Conservation (phyloP, 2,888 invertebrate genomes). For the Catocala sponsa region DNA sequence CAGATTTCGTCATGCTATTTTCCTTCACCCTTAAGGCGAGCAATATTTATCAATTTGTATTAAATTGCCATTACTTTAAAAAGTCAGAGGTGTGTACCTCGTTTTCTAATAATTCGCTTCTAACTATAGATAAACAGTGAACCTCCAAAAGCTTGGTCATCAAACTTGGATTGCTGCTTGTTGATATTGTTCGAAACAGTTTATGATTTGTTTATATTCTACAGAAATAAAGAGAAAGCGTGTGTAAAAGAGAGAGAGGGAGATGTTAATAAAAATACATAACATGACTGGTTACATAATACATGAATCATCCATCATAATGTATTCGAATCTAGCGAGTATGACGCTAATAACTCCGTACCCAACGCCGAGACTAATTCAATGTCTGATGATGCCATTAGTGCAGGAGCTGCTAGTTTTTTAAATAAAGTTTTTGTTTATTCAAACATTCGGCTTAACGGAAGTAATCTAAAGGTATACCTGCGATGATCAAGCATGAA, state of each 20-base stretch:
- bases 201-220: no score
- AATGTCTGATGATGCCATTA: slow-evolving; percentile 72
- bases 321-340: slow-evolving; percentile 52
- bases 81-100: no score
- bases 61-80: no score
- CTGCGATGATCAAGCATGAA: slow-evolving; percentile 28
- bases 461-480: slow-evolving; percentile 40
- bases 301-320: slow-evolving; percentile 55
- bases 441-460: slow-evolving; percentile 43
- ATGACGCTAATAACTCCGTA: slow-evolving; percentile 58
- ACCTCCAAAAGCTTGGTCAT: no score
- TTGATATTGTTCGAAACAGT: no score
- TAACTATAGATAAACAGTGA: no score
- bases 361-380: slow-evolving; percentile 63
- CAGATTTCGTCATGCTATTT: no score
- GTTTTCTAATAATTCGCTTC: no score
- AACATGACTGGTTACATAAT: slow-evolving; percentile 16
- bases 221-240: not conserved
- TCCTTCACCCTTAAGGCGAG: no score
- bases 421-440: slow-evolving; percentile 51
- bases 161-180: no score
- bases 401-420: slow-evolving; percentile 56
- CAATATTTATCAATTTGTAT: no score
- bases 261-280: no score
- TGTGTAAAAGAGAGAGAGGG: not conserved